A percentile compares a stretch with the other conserved stretches of the same genome.
These are phyloP conservation scores for Brachyrhaphis roseni DNA, from an alignment of 2,797 vertebrate species.

Conservation along the genomic window DNA sequence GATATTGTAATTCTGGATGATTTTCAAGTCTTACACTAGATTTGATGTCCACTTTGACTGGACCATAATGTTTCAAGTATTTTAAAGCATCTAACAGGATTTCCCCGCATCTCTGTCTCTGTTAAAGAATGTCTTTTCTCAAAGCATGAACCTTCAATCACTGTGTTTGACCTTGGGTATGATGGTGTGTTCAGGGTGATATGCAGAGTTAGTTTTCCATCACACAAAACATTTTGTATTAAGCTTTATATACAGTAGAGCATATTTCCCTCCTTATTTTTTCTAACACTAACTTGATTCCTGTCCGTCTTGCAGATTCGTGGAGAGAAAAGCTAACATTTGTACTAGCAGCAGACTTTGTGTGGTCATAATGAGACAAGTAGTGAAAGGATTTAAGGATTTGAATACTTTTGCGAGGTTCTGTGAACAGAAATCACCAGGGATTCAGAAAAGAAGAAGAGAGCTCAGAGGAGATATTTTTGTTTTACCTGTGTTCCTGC, in stretches of 20 bases:
- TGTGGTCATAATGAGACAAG: not conserved
- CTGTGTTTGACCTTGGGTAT: not conserved
- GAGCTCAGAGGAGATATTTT: not conserved
- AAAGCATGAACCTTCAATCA: not conserved
- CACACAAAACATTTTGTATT: too few relatives aligned
- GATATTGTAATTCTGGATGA: not conserved
- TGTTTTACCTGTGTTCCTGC: conserved; percentile 93
- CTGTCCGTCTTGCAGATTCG: not conserved
- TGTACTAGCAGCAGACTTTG: not conserved
- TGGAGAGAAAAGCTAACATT: not conserved
- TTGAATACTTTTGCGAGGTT: not conserved
- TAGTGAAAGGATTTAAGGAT: not conserved
- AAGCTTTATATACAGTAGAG: not conserved
- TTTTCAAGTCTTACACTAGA: not conserved
- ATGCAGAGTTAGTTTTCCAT: too few relatives aligned
- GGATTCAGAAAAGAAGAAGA: not conserved
- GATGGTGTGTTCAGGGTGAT: not conserved
- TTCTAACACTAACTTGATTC: not conserved
- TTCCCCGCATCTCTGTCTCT: not conserved
- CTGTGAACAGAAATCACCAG: not conserved
- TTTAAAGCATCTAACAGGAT: not conserved
- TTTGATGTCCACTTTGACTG: not conserved
- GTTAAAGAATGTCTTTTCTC: not conserved
- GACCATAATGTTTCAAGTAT: not conserved
- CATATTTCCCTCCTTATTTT: not conserved